These are phyloP conservation scores for Fundulus diaphanus DNA, from an alignment of 2,797 vertebrate species.

Conservation along the genomic window DNA sequence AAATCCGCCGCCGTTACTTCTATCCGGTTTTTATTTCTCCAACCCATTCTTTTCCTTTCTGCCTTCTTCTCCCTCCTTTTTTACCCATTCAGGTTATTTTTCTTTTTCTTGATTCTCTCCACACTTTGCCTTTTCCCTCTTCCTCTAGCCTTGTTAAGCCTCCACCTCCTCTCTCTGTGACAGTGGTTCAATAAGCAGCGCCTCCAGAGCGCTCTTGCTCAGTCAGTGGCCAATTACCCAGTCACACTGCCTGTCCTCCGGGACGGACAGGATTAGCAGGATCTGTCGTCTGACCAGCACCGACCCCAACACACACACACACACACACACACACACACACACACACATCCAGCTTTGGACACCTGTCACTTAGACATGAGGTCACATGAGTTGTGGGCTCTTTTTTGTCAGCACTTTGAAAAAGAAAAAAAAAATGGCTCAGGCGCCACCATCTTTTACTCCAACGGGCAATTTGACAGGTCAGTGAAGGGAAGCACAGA, in stretches of 20 bases:
- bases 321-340: slow-evolving; percentile 42
- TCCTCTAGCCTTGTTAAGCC: slow-evolving; percentile 46
- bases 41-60: background rate
- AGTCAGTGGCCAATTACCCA: slow-evolving; percentile 80
- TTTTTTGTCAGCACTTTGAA: slow-evolving; percentile 38
- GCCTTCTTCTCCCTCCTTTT: slow-evolving; percentile 1
- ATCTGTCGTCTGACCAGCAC: slow-evolving; percentile 58
- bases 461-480: slow-evolving; percentile 67
- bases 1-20: slow-evolving; percentile 46
- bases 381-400: slow-evolving; percentile 59
- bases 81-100: slow-evolving; percentile 24
- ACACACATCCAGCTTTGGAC: slow-evolving; percentile 37
- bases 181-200: slow-evolving; percentile 72
- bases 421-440: slow-evolving; percentile 13
- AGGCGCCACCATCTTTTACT: slow-evolving; percentile 47
- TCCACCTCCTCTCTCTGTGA: slow-evolving; percentile 47
- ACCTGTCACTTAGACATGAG: slow-evolving; percentile 66
- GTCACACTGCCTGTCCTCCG: slow-evolving; percentile 71
- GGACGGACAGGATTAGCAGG: slow-evolving; percentile 73
- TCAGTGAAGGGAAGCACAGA: slow-evolving; percentile 59
- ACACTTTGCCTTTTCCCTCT: slow-evolving; percentile 14
- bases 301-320: no score
- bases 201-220: slow-evolving; percentile 72
- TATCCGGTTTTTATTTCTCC: background rate
- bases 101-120: slow-evolving; percentile 22